Evolutionary conservation across 2,888 invertebrate species (phyloP).

Genomic region (Alloplasta piceator): DNA sequence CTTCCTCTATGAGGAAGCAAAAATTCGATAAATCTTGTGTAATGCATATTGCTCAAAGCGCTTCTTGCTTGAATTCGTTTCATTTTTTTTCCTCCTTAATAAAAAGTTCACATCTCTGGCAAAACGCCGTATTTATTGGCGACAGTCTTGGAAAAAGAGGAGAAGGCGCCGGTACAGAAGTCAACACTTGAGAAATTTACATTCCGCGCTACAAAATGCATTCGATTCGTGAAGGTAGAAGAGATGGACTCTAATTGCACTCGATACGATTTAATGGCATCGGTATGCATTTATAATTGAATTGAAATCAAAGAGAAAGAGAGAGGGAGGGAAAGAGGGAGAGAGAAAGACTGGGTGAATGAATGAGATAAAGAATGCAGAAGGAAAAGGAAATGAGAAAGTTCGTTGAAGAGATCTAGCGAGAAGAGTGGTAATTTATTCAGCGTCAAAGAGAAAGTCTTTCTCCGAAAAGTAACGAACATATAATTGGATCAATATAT

Average conservation of each 20-base stretch:
- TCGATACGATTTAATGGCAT: constrained; percentile 27
- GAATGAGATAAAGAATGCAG: neutral
- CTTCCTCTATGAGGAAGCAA: too few relatives aligned
- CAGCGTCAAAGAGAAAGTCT: constrained; percentile 52
- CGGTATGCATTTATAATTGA: constrained; percentile 29
- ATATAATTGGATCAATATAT: constrained; percentile 59
- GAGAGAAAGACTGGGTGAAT: neutral
- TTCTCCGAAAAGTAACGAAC: constrained; percentile 45
- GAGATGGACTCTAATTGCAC: constrained; percentile 27
- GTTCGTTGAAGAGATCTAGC: constrained; percentile 27
- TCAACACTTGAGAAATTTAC: neutral
- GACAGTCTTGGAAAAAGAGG: neutral
- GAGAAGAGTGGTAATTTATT: constrained; percentile 48
- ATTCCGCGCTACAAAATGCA: constrained; percentile 16
- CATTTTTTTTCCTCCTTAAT: neutral
- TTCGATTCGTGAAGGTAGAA: neutral
- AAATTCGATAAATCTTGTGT: neutral
- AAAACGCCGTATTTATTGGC: neutral
- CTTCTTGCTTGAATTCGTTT: neutral
- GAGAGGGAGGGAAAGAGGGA: neutral
- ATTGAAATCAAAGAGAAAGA: constrained; percentile 11
- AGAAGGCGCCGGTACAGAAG: too few relatives aligned
- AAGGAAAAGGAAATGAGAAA: neutral
- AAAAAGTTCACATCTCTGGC: neutral
- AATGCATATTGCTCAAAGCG: constrained; percentile 1